Base-by-base conservation (phyloP, 2,888 invertebrate genomes). In the Protodeltote pygarga region DNA sequence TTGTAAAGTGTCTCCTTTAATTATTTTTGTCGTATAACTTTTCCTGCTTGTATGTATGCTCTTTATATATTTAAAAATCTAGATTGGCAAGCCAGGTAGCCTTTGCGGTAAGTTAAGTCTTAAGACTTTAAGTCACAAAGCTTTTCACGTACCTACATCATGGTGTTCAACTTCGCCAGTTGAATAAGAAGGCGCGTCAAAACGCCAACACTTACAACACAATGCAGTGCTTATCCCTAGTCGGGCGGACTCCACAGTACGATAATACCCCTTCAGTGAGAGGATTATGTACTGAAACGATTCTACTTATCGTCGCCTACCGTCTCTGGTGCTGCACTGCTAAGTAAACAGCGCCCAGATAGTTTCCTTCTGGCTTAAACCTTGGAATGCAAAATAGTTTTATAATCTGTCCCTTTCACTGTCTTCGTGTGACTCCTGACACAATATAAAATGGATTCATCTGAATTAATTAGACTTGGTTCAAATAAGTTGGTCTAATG, bases 191-290 rank as follows among this genome's bases (percentile, higher is more conserved):
- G 61, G 35, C 51, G 42, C 63, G 62, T 71, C 61, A 65, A 73
- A 71, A 68, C 54, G 61, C 59, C 65, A 67, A 73, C 65, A 73
- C 68, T 71, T 68, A 61, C 42, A 61, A 68, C 68, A 76, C 77
- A 77, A 78, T 78, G 74, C 73, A 74, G 72, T 79, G 71, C 75
- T 80, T 77, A 77, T 71, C 66, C 67, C 59, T 64, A 68, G 71
- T 70, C 64, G 64, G 55, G 70, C 65, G 76, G 75, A 71, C 65
- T 69, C 69, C 55, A 62, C 57, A 60, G 75, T 66, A 69, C 78
- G 78, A 79, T 83, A 82, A 84, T 82, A 75, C 83, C 81, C 77
- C 83, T 83, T 74, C 73, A 78, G 72, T 70, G 71, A 69, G 76
- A 65, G 83, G 83, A 83, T 83, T 81, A 83, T 74, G 60, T 73